These are phyloP conservation scores for Drosophila bifasciata DNA, from an alignment of 1,140 invertebrate genomes.

Conservation along the genomic window DNA sequence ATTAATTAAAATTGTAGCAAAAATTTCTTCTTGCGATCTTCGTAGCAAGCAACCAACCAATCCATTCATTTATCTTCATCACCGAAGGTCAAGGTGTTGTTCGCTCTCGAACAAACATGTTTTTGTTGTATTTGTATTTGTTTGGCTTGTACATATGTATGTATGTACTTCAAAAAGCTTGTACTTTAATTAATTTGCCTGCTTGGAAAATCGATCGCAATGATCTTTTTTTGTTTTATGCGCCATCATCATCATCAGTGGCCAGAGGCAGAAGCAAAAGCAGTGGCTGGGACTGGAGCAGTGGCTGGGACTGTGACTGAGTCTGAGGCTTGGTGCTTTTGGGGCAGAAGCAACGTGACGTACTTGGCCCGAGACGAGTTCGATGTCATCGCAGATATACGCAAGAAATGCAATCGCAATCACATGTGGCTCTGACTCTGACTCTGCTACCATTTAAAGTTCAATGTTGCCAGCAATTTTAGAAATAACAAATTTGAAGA, in stretches of 20 bases:
- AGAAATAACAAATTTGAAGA: constrained; percentile 69
- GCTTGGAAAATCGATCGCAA: constrained; percentile 63
- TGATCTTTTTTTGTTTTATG: constrained; percentile 33
- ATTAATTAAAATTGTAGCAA: constrained; percentile 73
- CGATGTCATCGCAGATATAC: constrained; percentile 61
- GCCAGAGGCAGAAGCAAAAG: background rate
- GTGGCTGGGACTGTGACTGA: no score
- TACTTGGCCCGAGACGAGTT: constrained; percentile 50
- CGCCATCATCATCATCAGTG: constrained; percentile 48
- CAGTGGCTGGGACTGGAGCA: background rate
- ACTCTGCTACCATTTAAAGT: constrained; percentile 74
- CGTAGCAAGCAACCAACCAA: constrained; percentile 20
- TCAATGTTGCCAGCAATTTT: constrained; percentile 75
- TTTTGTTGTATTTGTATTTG: no score
- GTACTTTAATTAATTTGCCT: constrained; percentile 68
- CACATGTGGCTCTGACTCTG: constrained; percentile 39
- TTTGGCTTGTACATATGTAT: constrained; percentile 52
- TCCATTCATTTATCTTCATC: constrained; percentile 33
- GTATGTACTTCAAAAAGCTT: constrained; percentile 32
- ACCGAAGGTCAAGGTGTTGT: constrained; percentile 55
- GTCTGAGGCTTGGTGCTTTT: no score
- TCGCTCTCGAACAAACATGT: constrained; percentile 39
- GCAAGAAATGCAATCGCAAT: constrained; percentile 36
- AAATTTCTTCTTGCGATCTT: constrained; percentile 62
- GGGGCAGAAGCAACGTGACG: constrained; percentile 20